phyloP scores from a whole-genome alignment of 2,888 invertebrate species.

The Euzophera pinguis region DNA sequence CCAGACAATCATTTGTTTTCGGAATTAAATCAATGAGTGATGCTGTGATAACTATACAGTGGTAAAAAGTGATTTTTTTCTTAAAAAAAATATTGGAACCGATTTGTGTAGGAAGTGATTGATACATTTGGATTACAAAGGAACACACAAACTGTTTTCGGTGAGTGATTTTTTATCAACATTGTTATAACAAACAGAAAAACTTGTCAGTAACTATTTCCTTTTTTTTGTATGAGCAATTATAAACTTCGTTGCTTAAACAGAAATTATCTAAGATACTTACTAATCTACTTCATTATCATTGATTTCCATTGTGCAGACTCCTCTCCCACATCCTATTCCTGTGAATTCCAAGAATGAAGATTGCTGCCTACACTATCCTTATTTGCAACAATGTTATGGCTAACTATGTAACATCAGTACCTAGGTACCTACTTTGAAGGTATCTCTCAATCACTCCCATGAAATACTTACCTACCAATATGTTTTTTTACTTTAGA shows the following conservation, averaged over 20 bases:
- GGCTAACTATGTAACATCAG: too few species aligned
- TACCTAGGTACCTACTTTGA: too few species aligned
- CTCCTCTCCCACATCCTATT: slow-evolving; percentile 1
- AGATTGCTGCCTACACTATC: slow-evolving; percentile 2
- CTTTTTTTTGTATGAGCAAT: too few species aligned
- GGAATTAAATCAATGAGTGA: neutral
- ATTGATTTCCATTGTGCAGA: slow-evolving; percentile 1
- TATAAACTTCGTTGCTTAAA: too few species aligned
- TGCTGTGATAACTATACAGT: neutral
- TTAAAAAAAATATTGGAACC: neutral
- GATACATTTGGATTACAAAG: neutral
- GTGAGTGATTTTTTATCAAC: neutral
- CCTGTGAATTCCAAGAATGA: slow-evolving; percentile 1
- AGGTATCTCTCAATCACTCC: too few species aligned
- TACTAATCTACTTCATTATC: neutral
- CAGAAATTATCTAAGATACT: neutral
- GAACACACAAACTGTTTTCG: neutral
- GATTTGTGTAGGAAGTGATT: neutral
- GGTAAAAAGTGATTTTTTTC: neutral
- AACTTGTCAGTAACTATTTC: too few species aligned
- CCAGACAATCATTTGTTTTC: neutral
- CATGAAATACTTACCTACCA: too few species aligned
- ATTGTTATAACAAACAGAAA: too few species aligned
- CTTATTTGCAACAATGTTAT: neutral
- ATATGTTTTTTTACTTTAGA: too few species aligned